Percentiles rank a stretch among this genome's conserved stretches.
These are phyloP conservation scores for Pteria penguin DNA, from an alignment of 2,888 invertebrate genomes.

Conservation along the genomic window DNA sequence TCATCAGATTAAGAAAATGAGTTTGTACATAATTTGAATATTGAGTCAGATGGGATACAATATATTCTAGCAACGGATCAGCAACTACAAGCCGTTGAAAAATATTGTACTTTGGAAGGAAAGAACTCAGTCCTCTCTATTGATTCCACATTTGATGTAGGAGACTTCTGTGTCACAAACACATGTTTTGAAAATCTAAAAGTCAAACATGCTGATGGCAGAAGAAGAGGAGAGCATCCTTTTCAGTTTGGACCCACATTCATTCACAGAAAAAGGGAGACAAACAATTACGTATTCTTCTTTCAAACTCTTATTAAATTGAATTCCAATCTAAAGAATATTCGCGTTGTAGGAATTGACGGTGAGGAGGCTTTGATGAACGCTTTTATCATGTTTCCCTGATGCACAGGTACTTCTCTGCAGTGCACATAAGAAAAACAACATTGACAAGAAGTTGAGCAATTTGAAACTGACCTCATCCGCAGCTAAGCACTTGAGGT, in stretches of 20 bases:
- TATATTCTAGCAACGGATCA: background rate
- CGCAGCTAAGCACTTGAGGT: background rate
- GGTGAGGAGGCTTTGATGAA: background rate
- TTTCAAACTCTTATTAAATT: background rate
- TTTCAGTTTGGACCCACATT: background rate
- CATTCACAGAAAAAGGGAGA: background rate
- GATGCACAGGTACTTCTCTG: background rate
- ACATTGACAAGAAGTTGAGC: background rate
- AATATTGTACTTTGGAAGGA: background rate
- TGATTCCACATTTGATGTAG: conserved; percentile 1
- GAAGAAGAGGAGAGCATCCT: background rate
- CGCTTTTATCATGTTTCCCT: background rate
- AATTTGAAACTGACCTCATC: background rate
- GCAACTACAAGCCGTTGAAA: background rate
- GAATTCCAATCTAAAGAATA: background rate
- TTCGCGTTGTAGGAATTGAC: conserved; percentile 7
- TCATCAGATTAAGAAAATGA: background rate
- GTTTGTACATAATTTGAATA: background rate
- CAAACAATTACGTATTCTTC: conserved; percentile 1
- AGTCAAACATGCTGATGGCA: background rate
- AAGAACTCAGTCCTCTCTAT: background rate
- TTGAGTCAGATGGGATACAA: too few relatives aligned
- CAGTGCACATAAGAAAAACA: background rate
- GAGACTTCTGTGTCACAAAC: background rate
- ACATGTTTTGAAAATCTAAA: conserved; percentile 5